phyloP scores from a whole-genome alignment of 2,888 invertebrate genomes.

The Oligia latruncula region DNA sequence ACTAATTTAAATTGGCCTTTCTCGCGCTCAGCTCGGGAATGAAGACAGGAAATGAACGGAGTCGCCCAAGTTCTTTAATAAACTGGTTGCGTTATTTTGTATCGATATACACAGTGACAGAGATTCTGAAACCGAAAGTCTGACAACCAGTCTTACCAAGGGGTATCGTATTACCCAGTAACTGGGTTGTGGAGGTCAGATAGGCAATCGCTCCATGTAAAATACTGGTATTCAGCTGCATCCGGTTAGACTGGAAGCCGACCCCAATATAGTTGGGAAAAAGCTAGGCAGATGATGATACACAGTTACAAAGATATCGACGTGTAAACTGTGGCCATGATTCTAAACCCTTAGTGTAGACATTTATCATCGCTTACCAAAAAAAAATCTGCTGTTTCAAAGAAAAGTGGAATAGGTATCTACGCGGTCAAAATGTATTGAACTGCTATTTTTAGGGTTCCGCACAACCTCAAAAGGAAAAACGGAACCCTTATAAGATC shows the following conservation, averaged over 20 bases:
- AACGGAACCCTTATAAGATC: too few relatives aligned
- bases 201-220: too few relatives aligned
- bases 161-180: too few relatives aligned
- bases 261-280: too few relatives aligned
- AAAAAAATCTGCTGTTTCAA: neutral
- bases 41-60: slow-evolving; percentile 71
- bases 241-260: too few relatives aligned
- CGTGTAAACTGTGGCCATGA: neutral
- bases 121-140: too few relatives aligned
- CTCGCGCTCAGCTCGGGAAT: slow-evolving; percentile 60
- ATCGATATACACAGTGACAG: slow-evolving; percentile 9
- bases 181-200: too few relatives aligned
- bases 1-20: slow-evolving; percentile 73
- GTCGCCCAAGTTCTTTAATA: slow-evolving; percentile 68
- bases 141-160: too few relatives aligned
- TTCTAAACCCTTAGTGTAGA: neutral
- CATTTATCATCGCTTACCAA: neutral
- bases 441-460: neutral
- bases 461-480: too few relatives aligned
- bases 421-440: neutral
- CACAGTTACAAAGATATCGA: neutral
- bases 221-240: too few relatives aligned
- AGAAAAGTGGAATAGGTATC: neutral
- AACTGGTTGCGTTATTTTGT: slow-evolving; percentile 66
- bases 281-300: too few relatives aligned